Base-by-base conservation (phyloP, 2,888 invertebrate species). In the Drosophila trichaetosa region DNA sequence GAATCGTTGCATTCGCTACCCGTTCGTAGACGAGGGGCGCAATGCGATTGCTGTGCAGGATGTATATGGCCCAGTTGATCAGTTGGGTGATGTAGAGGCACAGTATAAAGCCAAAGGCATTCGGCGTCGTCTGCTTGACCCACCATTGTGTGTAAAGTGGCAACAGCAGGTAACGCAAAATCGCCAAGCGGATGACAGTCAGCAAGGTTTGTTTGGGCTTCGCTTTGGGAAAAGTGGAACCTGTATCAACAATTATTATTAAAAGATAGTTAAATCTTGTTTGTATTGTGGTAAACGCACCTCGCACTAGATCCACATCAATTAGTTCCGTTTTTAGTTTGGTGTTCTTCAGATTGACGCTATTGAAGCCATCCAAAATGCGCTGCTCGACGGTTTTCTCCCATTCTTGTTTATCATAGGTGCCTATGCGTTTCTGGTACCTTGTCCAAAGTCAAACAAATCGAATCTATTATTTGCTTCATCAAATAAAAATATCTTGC, bases 361-460 rank as follows among this genome's bases (percentile, higher is more conserved):
- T 96, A 70, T 96, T 96, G 63, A 98, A 95, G 80, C 97, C 97
- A 94, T 96, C 96, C 62, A 98, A 94, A 89, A 98, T 97, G 89
- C 97, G 96, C 92, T 97, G 97, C 92, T 99, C 99, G 82, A 99
- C 96, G 89, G 97, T 98, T 84, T 97, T 97, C 93, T 99, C 99
- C 99, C 99, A 99, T 95, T 97, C 96, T 91, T 98, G 98, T 92
- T 98, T 98, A 94, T 99, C 99, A 94, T 99, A 98, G 33, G 97
- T 97, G 91, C 98, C 98, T 93, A 99, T 99, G 95, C 98, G 97
- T 93, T 97, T 97, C 93, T 98, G 98, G 94, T 98, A 98, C 97
- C 98, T 97, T 16, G 8, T 46, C 27, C 24, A 82, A 42, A 59
- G 3, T 48, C 33, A 7, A 13, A 52, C n/a, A 46, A 24, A 8